These are phyloP conservation scores for Periphyllus acericola DNA, from an alignment of 2,888 invertebrate species.

Conservation along the genomic window DNA sequence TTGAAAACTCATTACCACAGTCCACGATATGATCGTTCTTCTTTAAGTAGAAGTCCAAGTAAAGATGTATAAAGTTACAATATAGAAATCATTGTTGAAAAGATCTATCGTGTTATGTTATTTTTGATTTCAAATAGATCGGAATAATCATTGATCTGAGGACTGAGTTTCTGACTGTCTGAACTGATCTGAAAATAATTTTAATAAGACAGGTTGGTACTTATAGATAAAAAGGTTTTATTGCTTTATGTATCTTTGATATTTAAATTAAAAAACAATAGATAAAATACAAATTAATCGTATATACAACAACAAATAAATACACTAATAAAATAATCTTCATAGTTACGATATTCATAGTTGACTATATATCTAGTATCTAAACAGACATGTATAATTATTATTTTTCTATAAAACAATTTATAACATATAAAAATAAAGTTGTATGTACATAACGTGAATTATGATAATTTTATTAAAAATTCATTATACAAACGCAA, in stretches of 20 bases:
- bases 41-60: no score
- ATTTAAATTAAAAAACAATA: neutral
- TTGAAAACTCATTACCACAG: no score
- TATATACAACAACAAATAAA: neutral
- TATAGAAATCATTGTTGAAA: no score
- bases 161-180: no score
- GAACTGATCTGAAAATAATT: neutral
- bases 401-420: neutral
- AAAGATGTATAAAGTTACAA: no score
- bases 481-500: neutral
- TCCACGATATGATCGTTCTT: no score
- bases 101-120: neutral
- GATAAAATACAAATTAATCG: neutral
- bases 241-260: neutral
- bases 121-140: neutral
- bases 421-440: neutral
- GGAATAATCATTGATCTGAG: no score
- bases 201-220: neutral
- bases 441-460: neutral
- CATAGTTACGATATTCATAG: neutral
- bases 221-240: neutral
- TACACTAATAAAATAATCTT: neutral
- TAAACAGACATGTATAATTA: neutral
- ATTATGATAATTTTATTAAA: neutral
- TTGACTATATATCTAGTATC: neutral